Evolutionary conservation across 2,888 invertebrate species (phyloP).

Genomic region (Plutella xylostella): DNA sequence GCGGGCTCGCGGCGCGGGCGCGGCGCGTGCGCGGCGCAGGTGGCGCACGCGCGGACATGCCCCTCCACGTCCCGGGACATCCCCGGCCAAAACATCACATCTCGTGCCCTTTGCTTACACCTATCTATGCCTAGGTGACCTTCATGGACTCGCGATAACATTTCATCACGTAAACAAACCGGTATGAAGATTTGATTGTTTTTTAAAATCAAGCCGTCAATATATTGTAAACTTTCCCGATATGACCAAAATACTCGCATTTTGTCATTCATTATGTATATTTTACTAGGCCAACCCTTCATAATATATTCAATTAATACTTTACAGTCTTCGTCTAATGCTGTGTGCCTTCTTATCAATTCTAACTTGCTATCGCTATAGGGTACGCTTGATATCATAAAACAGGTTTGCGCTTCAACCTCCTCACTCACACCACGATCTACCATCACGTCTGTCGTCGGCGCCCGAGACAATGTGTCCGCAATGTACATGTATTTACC

Average conservation of each 20-base stretch:
- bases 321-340: too few species aligned
- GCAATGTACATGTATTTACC: slow-evolving; percentile 1
- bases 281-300: neutral
- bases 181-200: slow-evolving; percentile 2
- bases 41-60: slow-evolving; percentile 11
- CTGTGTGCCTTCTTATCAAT: too few species aligned
- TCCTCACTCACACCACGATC: slow-evolving; percentile 7
- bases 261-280: neutral
- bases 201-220: neutral
- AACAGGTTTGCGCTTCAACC: slow-evolving; percentile 6
- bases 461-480: neutral
- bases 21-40: slow-evolving; percentile 16
- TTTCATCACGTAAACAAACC: neutral
- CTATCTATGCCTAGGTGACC: slow-evolving; percentile 9
- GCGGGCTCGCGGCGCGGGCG: slow-evolving; percentile 9
- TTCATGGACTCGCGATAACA: neutral
- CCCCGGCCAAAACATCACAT: slow-evolving; percentile 18
- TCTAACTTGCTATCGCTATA: neutral
- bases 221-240: neutral
- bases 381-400: neutral
- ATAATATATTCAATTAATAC: neutral
- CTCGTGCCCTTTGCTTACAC: slow-evolving; percentile 16
- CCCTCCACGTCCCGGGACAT: slow-evolving; percentile 15
- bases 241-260: neutral
- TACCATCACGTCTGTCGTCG: slow-evolving; percentile 1